Base-by-base conservation (phyloP, 2,797 vertebrate species). In the Leuciscus waleckii region DNA sequence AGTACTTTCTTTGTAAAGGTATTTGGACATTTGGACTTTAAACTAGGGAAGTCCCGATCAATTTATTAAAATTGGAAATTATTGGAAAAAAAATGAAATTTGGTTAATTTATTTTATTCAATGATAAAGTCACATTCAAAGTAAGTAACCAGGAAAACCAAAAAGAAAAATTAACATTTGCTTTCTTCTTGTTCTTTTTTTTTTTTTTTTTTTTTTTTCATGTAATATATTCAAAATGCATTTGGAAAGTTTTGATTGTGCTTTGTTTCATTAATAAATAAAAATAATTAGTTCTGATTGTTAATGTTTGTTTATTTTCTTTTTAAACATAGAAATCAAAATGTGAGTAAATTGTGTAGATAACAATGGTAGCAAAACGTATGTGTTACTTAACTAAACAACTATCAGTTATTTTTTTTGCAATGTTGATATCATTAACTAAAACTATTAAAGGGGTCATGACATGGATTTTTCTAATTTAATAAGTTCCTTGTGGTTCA, bases 1-100 rank as follows among this genome's bases (percentile, higher is more conserved):
- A 65, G 61, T 65, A 65, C 14, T 65, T 65, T 65, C 26, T 65
- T 65, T 65, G 26, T 65, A 65, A 65, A 65, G 13, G 61, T 65
- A 32, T 29, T 29, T 65, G 61, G 6, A 65, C 61, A 63, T 63
- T 63, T 32, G 14, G 61, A 63, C 5, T 1, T 63, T 63, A 29
- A 14, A 63, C 61, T 29, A 63, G 61, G 61, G 13, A 29, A 29
- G 5, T 16, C 61, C n/a, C 11, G 0, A 61, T 61, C 10, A 26
- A 29, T 29, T 29, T 29, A 29, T 29, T 29, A 29, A 29, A 29
- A 29, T 29, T 29, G 29, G 29, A 29, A 29, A 29, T 29, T 29
- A 32, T 32, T 37, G 4, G 41, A 0, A 14, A 43, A 13, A 13
- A 43, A 13, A 13, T 0, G 1, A 43, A 43, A 46, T 14, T 46